These are phyloP conservation scores for Caenorhabditis drosophilae DNA, from an alignment of 2,888 invertebrate genomes.

Conservation along the genomic window DNA sequence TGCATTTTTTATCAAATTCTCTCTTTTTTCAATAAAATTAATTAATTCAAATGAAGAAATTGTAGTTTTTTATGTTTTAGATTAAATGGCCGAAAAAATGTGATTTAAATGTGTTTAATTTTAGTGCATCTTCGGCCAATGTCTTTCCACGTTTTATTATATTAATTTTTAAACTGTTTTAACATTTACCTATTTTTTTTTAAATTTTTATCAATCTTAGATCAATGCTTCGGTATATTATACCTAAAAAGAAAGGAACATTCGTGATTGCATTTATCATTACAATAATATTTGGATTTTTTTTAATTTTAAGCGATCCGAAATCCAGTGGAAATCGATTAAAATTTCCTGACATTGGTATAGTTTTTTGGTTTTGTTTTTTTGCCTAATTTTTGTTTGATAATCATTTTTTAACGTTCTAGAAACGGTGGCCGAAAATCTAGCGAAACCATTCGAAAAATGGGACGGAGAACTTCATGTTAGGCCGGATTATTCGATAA, in stretches of 20 bases:
- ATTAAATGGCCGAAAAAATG: not conserved
- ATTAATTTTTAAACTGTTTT: not conserved
- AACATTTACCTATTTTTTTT: conserved; percentile 5
- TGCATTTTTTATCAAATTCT: not conserved
- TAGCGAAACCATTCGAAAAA: conserved; percentile 12
- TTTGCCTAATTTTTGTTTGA: not conserved
- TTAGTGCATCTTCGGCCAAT: not conserved
- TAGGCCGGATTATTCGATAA: conserved; percentile 30
- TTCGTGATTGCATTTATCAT: conserved; percentile 18
- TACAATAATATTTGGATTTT: conserved; percentile 16
- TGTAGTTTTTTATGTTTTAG: not conserved
- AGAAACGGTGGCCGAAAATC: conserved; percentile 32
- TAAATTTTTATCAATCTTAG: conserved; percentile 2
- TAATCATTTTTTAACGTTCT: conserved; percentile 1
- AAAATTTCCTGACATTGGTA: not conserved
- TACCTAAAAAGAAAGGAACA: conserved; percentile 29
- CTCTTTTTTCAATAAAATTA: not conserved
- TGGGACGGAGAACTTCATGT: conserved; percentile 30
- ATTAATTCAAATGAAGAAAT: not conserved
- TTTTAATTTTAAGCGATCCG: conserved; percentile 19
- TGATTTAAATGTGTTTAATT: not conserved
- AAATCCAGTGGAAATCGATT: not conserved
- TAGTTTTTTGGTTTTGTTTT: not conserved
- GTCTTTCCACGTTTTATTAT: conserved; percentile 23
- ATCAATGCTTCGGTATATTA: conserved; percentile 37